These are phyloP conservation scores for Himalopsyche phryganea DNA, from an alignment of 1,140 invertebrate genomes.

Conservation along the genomic window DNA sequence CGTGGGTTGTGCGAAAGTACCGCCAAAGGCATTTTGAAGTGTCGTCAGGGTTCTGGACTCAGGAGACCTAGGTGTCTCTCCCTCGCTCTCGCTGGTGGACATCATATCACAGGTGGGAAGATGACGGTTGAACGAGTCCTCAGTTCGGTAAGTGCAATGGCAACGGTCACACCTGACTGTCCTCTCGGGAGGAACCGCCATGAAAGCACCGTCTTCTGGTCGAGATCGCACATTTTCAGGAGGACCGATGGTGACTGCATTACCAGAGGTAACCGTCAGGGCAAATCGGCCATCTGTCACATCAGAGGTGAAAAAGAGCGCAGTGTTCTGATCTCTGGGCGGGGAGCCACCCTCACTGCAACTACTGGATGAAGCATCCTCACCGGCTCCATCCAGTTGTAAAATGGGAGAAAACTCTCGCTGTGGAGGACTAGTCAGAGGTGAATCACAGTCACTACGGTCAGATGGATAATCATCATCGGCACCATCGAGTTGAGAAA, in stretches of 20 bases:
- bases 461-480: constrained; percentile 53
- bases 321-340: constrained; percentile 42
- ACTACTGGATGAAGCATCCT: constrained; percentile 59
- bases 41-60: constrained; percentile 52
- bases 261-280: constrained; percentile 47
- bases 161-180: constrained; percentile 85
- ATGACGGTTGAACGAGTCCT: constrained; percentile 81
- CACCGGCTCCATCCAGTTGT: constrained; percentile 72
- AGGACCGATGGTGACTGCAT: constrained; percentile 44
- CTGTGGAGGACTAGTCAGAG: constrained; percentile 41
- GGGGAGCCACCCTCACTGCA: constrained; percentile 42
- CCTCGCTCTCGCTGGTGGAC: constrained; percentile 75
- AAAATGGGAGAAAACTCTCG: constrained; percentile 54
- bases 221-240: constrained; percentile 44
- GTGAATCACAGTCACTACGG: constrained; percentile 47
- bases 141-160: constrained; percentile 84
- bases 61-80: constrained; percentile 53
- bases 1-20: constrained; percentile 49
- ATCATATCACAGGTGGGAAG: constrained; percentile 71
- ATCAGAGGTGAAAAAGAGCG: constrained; percentile 50
- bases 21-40: constrained; percentile 50
- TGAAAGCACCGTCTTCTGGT: constrained; percentile 42
- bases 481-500: constrained; percentile 62
- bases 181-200: constrained; percentile 53
- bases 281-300: constrained; percentile 48